These are phyloP conservation scores for Hafferia zeledoni DNA, from an alignment of 2,797 vertebrate genomes.

Conservation along the genomic window DNA sequence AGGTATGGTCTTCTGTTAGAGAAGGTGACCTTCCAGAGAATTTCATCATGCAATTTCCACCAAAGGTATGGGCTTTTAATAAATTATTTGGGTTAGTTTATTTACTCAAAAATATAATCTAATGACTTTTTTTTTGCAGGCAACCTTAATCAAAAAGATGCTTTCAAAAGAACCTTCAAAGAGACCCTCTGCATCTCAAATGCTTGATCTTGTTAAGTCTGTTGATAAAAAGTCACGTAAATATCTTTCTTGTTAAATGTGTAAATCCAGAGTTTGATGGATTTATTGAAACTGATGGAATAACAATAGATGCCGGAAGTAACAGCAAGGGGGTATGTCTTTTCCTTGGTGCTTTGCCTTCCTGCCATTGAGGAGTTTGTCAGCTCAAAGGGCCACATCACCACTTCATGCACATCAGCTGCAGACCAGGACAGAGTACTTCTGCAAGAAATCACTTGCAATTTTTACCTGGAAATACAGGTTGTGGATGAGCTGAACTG, in stretches of 20 bases:
- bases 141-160: constrained; percentile 48
- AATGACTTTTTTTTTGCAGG: constrained; percentile 64
- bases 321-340: not conserved
- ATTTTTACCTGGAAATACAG: not conserved
- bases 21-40: accelerated
- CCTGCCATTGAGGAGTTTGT: not conserved
- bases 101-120: not conserved
- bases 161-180: not conserved
- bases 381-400: not conserved
- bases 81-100: not conserved
- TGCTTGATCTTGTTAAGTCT: not conserved
- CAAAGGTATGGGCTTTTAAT: constrained; percentile 56
- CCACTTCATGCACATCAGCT: not conserved
- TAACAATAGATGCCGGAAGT: not conserved
- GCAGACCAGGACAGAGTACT: not conserved
- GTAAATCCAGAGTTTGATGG: not conserved
- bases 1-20: constrained; percentile 13
- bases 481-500: not conserved
- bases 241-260: not conserved
- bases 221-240: not conserved
- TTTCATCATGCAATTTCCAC: not conserved
- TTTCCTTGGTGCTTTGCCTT: not conserved
- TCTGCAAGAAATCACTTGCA: not conserved
- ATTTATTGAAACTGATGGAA: not conserved
- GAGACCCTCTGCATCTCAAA: constrained; percentile 7